Base-by-base conservation (phyloP, 2,888 invertebrate species). In the Cordilura impudica region DNA sequence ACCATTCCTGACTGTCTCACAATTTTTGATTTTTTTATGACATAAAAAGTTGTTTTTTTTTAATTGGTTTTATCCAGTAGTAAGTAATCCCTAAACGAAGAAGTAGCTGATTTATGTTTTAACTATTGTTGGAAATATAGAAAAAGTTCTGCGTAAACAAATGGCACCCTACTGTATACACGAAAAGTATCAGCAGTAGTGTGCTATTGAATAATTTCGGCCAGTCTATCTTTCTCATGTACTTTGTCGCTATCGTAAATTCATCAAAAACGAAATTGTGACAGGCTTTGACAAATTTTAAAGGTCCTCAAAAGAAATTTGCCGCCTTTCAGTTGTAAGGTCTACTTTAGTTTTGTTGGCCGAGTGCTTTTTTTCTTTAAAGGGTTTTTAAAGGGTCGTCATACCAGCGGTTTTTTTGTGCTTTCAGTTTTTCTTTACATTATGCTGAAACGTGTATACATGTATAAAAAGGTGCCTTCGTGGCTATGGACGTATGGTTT, bases 271-370 rank as follows among this genome's bases (percentile, higher is more conserved):
- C 70, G 73, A 82, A 83, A 78, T 83, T 84, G 82, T 84, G 83
- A 84, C 83, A 84, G 82, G 67, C 82, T 83, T 82, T 84, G 83
- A 84, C 84, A 84, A 84, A 84, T 83, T 84, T 75, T 72, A 76
- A 67, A 80, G 81, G 79, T 79, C 71, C 77, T 82, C 81, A 84
- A 82, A 83, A 76, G 73, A 74, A 81, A 76, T 54, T 81, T 78
- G 81, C 81, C 81, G 76, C 70, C 76, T 63, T 80, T 65, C 77
- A 69, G 58, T 65, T 67, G 69, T 70, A 53, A 67, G 60, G 49
- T 49, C 69, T 61, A 69, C 63, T 31, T 49, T 54, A 23, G 43
- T 49, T 51, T 53, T 61, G 39, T 74, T 66, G 69, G 56, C 49
- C 66, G 61, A 56, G 23, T 71, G 69, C 61, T 69, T 56, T 71